Conservation (phyloP, 2,113 vertebrate species). For the Python bivittatus region DNA sequence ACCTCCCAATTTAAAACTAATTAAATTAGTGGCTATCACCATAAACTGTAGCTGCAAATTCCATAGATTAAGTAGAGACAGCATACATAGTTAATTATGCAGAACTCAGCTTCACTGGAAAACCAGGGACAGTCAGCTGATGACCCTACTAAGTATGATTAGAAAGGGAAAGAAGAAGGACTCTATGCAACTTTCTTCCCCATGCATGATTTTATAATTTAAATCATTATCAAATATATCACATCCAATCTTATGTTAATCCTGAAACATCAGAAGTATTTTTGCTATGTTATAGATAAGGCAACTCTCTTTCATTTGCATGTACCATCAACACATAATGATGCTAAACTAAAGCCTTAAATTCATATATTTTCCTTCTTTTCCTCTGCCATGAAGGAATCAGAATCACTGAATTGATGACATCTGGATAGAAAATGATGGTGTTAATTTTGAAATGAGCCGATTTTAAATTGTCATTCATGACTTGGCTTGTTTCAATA, state of each 20-base stretch:
- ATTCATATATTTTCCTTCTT: neutral
- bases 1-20: neutral
- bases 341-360: neutral
- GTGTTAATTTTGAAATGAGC: neutral
- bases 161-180: neutral
- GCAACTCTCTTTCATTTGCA: neutral
- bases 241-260: neutral
- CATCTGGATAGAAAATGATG: neutral
- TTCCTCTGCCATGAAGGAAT: neutral
- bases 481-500: neutral
- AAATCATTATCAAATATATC: neutral
- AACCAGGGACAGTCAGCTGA: neutral
- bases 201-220: neutral
- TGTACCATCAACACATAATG: neutral
- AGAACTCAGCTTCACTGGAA: neutral
- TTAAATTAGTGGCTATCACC: neutral
- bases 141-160: neutral
- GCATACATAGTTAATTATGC: neutral
- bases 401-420: neutral
- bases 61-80: neutral
- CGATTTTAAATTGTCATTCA: neutral
- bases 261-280: no score
- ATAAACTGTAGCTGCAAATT: neutral
- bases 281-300: no score
- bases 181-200: neutral